Evolutionary conservation across 2,113 vertebrate species (phyloP).

Genomic region (Danionella cerebrum): DNA sequence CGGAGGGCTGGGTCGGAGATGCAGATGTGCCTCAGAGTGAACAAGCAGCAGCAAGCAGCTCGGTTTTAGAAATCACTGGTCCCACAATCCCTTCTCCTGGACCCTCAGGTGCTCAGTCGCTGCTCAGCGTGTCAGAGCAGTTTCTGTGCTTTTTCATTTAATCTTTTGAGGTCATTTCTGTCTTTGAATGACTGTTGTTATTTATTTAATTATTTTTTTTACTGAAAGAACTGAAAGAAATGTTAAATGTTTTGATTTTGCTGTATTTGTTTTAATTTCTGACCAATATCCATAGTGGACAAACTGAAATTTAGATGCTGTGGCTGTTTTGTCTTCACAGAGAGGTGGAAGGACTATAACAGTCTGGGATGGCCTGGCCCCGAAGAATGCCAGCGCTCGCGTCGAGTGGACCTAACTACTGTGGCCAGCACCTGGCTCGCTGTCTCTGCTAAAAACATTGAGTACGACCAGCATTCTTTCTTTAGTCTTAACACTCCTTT

Average conservation of each 20-base stretch:
- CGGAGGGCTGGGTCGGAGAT: slow-evolving; percentile 55
- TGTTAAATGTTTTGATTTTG: too few relatives aligned
- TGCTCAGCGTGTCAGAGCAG: not conserved
- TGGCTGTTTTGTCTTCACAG: slow-evolving; percentile 51
- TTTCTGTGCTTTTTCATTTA: too few relatives aligned
- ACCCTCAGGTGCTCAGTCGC: slow-evolving; percentile 72
- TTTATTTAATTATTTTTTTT: too few relatives aligned
- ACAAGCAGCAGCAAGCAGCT: slow-evolving; percentile 57
- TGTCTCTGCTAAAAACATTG: slow-evolving; percentile 96
- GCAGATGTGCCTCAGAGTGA: slow-evolving; percentile 64
- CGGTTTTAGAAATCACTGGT: slow-evolving; percentile 88
- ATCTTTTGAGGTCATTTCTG: too few relatives aligned
- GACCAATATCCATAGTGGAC: too few relatives aligned
- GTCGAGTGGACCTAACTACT: slow-evolving; percentile 87
- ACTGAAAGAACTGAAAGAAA: too few relatives aligned
- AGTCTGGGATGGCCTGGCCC: slow-evolving; percentile 96
- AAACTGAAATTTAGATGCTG: too few relatives aligned
- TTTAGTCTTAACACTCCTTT: not conserved
- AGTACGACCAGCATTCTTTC: slow-evolving; percentile 70
- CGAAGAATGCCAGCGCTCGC: slow-evolving; percentile 88
- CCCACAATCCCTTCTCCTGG: slow-evolving; percentile 91
- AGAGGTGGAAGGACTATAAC: slow-evolving; percentile 82
- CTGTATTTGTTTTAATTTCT: too few relatives aligned
- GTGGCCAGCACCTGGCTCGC: slow-evolving; percentile 97
- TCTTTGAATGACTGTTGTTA: too few relatives aligned